phyloP scores from a whole-genome alignment of 2,797 vertebrate species.

The Agapornis canus region DNA sequence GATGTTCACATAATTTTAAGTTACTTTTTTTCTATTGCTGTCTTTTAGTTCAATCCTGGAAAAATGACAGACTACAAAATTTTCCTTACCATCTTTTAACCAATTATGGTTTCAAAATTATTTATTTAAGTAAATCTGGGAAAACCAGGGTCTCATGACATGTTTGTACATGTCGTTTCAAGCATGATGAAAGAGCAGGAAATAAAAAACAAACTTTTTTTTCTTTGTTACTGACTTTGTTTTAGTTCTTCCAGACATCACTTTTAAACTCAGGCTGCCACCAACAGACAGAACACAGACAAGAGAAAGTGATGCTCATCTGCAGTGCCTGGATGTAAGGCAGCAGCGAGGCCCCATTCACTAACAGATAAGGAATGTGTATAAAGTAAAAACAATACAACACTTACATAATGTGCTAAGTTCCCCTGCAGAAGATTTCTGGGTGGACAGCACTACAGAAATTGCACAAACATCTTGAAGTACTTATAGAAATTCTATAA shows the following conservation, averaged over 20 bases:
- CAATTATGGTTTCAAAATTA: background rate
- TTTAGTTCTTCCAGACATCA: constrained; percentile 15
- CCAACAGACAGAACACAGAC: constrained; percentile 69
- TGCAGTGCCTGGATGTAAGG: background rate
- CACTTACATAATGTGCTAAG: background rate
- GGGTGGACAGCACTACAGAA: background rate
- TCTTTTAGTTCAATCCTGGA: background rate
- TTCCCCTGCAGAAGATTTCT: background rate
- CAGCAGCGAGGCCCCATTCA: background rate
- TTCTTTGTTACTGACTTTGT: constrained; percentile 38
- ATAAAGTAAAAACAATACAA: background rate
- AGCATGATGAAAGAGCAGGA: background rate
- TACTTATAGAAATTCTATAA: fast-evolving
- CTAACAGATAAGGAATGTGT: background rate
- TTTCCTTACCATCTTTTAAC: background rate
- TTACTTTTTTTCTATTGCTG: background rate
- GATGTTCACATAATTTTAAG: background rate
- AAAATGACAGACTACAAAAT: background rate
- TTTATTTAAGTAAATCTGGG: background rate
- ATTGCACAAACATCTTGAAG: background rate
- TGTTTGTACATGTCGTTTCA: background rate
- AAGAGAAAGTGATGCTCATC: constrained; percentile 10
- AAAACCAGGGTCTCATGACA: background rate
- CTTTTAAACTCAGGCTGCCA: constrained; percentile 73
- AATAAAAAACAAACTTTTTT: constrained; percentile 47